Percentiles rank a stretch among this genome's conserved stretches.
Evolutionary conservation across 2,888 invertebrate genomes (phyloP).

Genomic region (Sphecodes monilicornis): DNA sequence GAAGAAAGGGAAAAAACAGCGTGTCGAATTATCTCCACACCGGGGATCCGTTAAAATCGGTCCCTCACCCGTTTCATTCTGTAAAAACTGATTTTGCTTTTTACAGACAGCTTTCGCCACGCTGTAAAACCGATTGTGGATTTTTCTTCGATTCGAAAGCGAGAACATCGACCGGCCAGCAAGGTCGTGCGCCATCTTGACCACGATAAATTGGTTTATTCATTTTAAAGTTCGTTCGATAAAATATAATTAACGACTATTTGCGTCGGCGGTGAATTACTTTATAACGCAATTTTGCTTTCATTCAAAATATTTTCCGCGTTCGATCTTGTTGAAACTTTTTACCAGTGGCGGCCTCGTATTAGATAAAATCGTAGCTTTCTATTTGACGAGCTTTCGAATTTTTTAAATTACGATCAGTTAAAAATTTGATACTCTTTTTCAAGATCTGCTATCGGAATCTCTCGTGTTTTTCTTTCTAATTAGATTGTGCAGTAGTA

Average conservation of each 20-base stretch:
- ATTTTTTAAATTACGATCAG: not conserved
- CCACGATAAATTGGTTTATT: slow-evolving; percentile 1
- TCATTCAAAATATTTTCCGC: not conserved
- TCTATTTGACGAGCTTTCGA: slow-evolving; percentile 9
- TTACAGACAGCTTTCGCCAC: slow-evolving; percentile 36
- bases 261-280: not conserved
- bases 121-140: slow-evolving; percentile 12
- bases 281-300: not conserved
- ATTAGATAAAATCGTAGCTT: slow-evolving; percentile 2
- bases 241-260: not conserved
- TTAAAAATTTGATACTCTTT: not conserved
- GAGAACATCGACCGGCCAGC: slow-evolving; percentile 39
- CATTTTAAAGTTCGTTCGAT: slow-evolving; percentile 8
- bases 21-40: slow-evolving; percentile 51
- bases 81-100: slow-evolving; percentile 48
- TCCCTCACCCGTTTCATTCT: not conserved
- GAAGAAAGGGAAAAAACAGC: slow-evolving; percentile 42
- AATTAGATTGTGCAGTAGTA: not conserved
- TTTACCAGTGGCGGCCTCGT: not conserved
- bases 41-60: slow-evolving; percentile 37
- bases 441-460: not conserved
- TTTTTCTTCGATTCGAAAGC: slow-evolving; percentile 47
- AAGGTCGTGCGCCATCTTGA: slow-evolving; percentile 21
- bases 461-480: not conserved
- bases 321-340: not conserved